These are phyloP conservation scores for Uromys caudimaculatus DNA, from an alignment of 2,797 vertebrate species.

Conservation along the genomic window DNA sequence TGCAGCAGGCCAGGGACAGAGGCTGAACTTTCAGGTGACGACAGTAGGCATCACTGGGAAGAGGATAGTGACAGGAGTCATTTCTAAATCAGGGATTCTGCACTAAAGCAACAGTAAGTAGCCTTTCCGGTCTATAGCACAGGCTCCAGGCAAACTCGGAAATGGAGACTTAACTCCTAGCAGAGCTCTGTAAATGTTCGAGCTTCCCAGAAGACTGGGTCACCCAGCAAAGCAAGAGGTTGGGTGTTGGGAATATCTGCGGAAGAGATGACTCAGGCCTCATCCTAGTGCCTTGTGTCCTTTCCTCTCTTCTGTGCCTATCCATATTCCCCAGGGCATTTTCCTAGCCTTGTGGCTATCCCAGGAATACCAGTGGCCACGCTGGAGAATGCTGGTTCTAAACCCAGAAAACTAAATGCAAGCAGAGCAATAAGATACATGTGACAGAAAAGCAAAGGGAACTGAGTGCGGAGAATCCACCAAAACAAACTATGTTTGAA, in stretches of 20 bases:
- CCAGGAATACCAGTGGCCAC: background rate
- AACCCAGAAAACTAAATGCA: background rate
- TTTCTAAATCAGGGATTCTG: background rate
- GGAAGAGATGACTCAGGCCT: background rate
- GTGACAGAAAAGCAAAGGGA: too few relatives aligned
- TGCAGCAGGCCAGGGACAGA: background rate
- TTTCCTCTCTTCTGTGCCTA: background rate
- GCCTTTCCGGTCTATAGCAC: background rate
- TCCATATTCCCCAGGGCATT: background rate
- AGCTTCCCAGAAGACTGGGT: background rate
- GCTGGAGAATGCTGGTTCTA: background rate
- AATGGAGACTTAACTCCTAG: background rate
- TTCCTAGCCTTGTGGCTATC: background rate
- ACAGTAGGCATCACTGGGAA: background rate
- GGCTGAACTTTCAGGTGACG: background rate
- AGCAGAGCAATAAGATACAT: background rate
- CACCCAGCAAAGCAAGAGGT: background rate
- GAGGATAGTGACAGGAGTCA: background rate
- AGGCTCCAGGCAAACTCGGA: background rate
- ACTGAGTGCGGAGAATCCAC: background rate
- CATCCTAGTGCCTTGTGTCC: background rate
- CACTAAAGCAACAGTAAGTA: background rate
- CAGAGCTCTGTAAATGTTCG: background rate
- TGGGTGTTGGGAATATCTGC: fast-evolving
- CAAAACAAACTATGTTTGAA: background rate